phyloP scores from a whole-genome alignment of 2,888 invertebrate species.

The Cephus runcator region DNA sequence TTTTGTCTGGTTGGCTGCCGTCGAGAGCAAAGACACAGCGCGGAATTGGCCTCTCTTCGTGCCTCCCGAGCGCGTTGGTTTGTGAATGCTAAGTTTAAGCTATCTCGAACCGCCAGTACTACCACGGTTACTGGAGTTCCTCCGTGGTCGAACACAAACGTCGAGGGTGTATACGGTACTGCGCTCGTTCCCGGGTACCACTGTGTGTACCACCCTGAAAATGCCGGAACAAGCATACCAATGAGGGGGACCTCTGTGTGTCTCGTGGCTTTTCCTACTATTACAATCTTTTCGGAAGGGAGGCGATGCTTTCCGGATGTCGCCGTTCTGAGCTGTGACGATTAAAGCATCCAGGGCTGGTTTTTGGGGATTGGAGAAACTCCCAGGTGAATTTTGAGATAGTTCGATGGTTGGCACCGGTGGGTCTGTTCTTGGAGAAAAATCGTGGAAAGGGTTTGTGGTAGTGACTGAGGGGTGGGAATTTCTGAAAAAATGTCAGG shows the following conservation, averaged over 20 bases:
- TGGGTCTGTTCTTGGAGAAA: not conserved
- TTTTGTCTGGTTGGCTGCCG: constrained; percentile 46
- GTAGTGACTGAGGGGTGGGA: not conserved
- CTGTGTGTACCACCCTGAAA: constrained; percentile 29
- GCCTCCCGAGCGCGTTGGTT: constrained; percentile 45
- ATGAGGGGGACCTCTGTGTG: constrained; percentile 37
- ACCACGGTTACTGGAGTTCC: constrained; percentile 29
- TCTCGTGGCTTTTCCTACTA: constrained; percentile 34
- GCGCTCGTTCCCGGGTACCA: constrained; percentile 22
- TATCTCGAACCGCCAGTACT: constrained; percentile 34
- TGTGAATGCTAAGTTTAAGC: constrained; percentile 58
- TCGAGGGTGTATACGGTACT: not conserved
- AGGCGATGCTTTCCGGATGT: not conserved
- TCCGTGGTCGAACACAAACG: constrained; percentile 27
- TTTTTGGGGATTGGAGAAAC: not conserved
- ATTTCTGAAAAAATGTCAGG: not conserved
- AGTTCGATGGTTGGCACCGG: not conserved
- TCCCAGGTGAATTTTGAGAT: not conserved
- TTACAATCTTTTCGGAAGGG: constrained; percentile 4
- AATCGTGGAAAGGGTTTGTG: not conserved
- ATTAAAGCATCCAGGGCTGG: not conserved
- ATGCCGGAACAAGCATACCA: constrained; percentile 53
- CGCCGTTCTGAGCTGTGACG: not conserved
- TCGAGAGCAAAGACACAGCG: constrained; percentile 40
- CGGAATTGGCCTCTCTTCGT: constrained; percentile 44